Percentiles rank a stretch among this genome's conserved stretches.
phyloP scores from a whole-genome alignment of 2,797 vertebrate genomes.

The Sebastolobus alascanus region DNA sequence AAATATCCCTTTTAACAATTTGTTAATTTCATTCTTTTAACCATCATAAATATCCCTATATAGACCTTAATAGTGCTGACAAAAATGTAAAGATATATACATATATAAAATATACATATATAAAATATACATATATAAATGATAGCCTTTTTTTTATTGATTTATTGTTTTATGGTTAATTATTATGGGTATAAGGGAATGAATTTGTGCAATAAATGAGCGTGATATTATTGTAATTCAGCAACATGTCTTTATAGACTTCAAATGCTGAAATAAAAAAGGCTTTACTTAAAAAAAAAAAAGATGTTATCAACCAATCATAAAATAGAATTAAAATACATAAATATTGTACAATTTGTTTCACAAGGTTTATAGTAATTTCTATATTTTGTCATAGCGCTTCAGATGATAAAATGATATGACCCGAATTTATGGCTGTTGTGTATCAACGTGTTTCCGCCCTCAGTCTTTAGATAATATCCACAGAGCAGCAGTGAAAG shows the following conservation, averaged over 20 bases:
- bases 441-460: neutral
- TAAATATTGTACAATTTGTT: neutral
- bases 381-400: neutral
- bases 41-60: neutral
- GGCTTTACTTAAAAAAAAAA: neutral
- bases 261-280: neutral
- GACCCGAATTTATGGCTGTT: neutral
- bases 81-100: neutral
- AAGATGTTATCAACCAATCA: neutral
- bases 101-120: neutral
- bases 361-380: neutral
- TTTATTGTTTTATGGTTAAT: neutral
- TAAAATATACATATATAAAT: neutral
- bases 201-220: neutral
- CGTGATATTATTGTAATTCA: neutral
- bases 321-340: neutral
- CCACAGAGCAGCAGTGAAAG: slow-evolving; percentile 72
- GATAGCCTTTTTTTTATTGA: neutral
- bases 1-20: neutral
- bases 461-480: slow-evolving; percentile 4
- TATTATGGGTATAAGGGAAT: neutral
- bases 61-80: neutral
- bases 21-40: neutral
- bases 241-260: neutral
- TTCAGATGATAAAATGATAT: neutral